These are phyloP conservation scores for Panzeria rudis DNA, from an alignment of 2,888 invertebrate species.

Conservation along the genomic window DNA sequence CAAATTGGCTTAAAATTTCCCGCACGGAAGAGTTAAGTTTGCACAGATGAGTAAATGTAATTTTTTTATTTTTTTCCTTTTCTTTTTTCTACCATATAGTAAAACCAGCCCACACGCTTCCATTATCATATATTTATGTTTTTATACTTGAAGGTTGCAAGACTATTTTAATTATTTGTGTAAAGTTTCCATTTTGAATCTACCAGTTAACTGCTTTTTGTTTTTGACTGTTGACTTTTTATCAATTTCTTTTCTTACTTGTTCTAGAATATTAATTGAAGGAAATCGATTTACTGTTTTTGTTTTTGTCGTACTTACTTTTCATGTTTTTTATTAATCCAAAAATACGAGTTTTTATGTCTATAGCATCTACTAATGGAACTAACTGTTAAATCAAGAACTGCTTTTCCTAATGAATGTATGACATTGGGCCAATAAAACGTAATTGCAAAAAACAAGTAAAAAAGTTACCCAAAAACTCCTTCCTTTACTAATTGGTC, in stretches of 20 bases:
- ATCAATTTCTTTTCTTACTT: not conserved
- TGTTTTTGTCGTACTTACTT: not conserved
- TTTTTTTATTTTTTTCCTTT: no score
- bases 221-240: not conserved
- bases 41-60: no score
- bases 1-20: no score
- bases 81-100: no score
- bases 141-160: not conserved
- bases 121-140: not conserved
- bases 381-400: conserved; percentile 22
- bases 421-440: not conserved
- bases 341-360: not conserved
- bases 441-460: not conserved
- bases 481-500: conserved; percentile 48
- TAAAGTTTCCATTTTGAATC: not conserved
- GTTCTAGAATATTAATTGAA: not conserved
- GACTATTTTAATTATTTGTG: not conserved
- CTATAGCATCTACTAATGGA: conserved; percentile 4
- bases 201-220: not conserved
- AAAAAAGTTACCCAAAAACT: not conserved
- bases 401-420: not conserved
- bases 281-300: not conserved
- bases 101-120: no score
- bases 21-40: no score
- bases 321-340: conserved; percentile 3